Evolutionary conservation across 2,888 invertebrate genomes (phyloP), one percentile per base, ranked within the genome.

Genomic region (Morpho achilles): DNA sequence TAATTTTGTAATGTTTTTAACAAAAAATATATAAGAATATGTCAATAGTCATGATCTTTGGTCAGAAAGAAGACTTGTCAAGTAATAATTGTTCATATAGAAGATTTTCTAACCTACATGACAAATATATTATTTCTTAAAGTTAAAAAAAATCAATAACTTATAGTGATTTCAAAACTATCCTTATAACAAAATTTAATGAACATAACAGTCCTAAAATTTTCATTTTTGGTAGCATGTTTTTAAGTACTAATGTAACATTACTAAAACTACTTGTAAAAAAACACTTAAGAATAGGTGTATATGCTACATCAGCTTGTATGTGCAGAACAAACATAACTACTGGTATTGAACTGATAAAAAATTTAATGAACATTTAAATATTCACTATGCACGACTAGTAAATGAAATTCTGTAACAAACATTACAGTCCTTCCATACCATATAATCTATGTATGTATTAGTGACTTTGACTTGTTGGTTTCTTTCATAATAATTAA

Each of bases 191-290:
- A 32, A 79, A 73, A 76, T 75, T 73, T 72, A 76, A 78, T 79
- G 79, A 80, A 67, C 66, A 74, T 77, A 82, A 82, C 78, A 83
- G 83, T 84, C 80, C 82, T 82, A 80, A 75, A 74, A 71, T 68
- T 74, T 76, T 76, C 74, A 73, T 75, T 84, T 82, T 89, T 87
- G 85, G 87, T 85, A 84, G 80, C 75, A 77, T 75, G 77, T 80
- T 69, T 74, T 71, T 87, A 88, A 87, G 87, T 89, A 89, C 88
- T 87, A 87, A 80, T 75, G 74, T 78, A 85, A 70, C 62, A 65
- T 58, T 43, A 57, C 56, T 61, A 61, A 51, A 64, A 60, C 59
- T 65, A 62, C 54, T 62, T 61, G 54, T 61, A 53, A 62, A 61
- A 43, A 9, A 8, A 61, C 22, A 54, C 48, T 56, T 58, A 60